Evolutionary conservation across 2,113 vertebrate species (phyloP), one percentile per base, ranked within the genome.

Genomic region (Struthio camelus): DNA sequence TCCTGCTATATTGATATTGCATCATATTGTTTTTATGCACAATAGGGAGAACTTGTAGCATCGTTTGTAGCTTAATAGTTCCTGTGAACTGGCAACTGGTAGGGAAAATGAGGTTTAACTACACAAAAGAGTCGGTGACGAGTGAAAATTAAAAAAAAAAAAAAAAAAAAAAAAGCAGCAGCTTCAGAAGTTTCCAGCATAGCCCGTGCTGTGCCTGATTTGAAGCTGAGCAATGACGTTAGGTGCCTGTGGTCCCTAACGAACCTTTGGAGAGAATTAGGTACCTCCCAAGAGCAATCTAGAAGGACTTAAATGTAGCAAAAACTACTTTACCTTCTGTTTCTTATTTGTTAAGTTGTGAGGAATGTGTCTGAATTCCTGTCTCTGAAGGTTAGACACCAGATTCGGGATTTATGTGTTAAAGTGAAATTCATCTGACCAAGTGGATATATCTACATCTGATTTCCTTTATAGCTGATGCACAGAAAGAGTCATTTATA

Each of bases 1-100:
- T 20, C 7, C 14, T 53, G 1, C 38, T 2, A 0, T 30, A 19
- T 20, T 27, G 42, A 42, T 48, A n/a, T 54, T 8, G 6, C 53
- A 27, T 44, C 32, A 10, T 53, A 2, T 65, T 42, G 46, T 23
- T 77, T 28, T 71, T 58, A 20, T 0, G 0, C 48, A 50, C 65
- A 50, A 56, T 20, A 89, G 44, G 51, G 51, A 76, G 56, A 86
- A 65, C 14, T 32, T 54, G 46, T 44, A 61, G 44, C 6, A 8
- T 79, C 4, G 0, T 64, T 56, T 61, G 19, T 65, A 34, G 28
- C 36, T 67, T 48, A 36, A 34, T 28, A 16, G 20, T 76, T 87
- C 30, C 50, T 50, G 25, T n/a, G 44, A 94, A 50, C n/a, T 61
- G 34, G 73, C 28, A 59, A 32, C 61, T 75, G 44, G n/a, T 40